Evolutionary conservation across 2,797 vertebrate species (phyloP).

Genomic region (Crotalus adamanteus): DNA sequence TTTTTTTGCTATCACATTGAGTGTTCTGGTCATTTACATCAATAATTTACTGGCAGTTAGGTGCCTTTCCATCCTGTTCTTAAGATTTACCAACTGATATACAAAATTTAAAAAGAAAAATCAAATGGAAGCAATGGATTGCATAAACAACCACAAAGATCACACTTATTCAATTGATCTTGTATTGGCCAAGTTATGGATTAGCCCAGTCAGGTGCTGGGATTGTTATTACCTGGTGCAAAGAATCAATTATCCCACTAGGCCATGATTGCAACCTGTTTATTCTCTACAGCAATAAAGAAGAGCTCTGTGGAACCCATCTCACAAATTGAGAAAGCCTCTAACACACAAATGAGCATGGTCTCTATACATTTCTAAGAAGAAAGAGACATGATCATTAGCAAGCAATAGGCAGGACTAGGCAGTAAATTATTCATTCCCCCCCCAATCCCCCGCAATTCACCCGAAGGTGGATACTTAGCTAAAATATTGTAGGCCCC

Average conservation of each 20-base stretch:
- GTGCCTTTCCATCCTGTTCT: constrained; percentile 20
- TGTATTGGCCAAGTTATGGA: neutral
- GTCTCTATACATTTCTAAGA: neutral
- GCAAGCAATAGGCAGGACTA: neutral
- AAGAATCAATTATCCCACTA: neutral
- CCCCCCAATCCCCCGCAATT: neutral
- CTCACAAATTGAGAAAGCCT: neutral
- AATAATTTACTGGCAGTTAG: constrained; percentile 33
- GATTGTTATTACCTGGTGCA: neutral
- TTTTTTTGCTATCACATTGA: constrained; percentile 53
- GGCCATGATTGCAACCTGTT: neutral
- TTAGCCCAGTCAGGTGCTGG: neutral
- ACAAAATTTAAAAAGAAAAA: neutral
- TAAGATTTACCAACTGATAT: neutral
- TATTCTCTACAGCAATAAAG: neutral
- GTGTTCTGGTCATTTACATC: constrained; percentile 45
- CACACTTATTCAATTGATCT: neutral
- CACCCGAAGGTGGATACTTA: neutral
- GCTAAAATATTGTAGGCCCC: neutral
- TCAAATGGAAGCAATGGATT: neutral
- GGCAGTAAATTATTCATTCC: neutral
- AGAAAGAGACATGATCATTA: neutral
- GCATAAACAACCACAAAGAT: neutral
- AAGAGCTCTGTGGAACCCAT: neutral
- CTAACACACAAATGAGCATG: neutral